Evolutionary conservation across 2,113 vertebrate genomes (phyloP), one percentile per base, ranked within the genome.

Genomic region (Mobula birostris): DNA sequence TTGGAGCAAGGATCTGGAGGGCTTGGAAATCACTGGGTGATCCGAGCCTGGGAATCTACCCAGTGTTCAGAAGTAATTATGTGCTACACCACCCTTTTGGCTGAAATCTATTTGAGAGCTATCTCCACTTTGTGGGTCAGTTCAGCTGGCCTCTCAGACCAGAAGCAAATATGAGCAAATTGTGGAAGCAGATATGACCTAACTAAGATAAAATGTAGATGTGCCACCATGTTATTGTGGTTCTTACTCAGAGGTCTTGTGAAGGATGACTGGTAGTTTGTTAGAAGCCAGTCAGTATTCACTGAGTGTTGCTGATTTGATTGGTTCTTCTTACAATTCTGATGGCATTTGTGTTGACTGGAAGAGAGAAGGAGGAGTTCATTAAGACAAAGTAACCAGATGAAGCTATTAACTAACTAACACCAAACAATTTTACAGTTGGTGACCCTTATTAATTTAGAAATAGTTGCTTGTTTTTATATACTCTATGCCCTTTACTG

Each of bases 291-390:
- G 85, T 66, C 12, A 93, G 94, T 88, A 29, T 56, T 70, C 6
- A 2, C 63, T 83, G 61, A 29, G 94, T 27, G 19, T 0, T 80
- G 78, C 88, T 72, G 70, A 27, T 0, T 7, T 0, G 2, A 7
- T 9, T 7, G 19, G 3, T 12, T n/a, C 2, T 78, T 94, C 68
- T 14, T 32, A 78, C 77, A 78, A 80, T 94, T 78, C 66, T 21
- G 40, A 21, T 94, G 94, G 77, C 94, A 83, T 91, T 95, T 95
- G 70, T 94, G 94, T 48, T 94, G 95, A 85, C 95, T 96, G 17
- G 8, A 79, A 29, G 83, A 14, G 70, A 68, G 58, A 79, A 82
- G 48, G 79, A 12, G 80, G 94, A 88, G 82, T 66, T 90, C 5
- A 32, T 66, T 5, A 90, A 61, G 24, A 29, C 63, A 24, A 5